phyloP scores from a whole-genome alignment of 2,888 invertebrate genomes.

The Amphiduros pacificus region DNA sequence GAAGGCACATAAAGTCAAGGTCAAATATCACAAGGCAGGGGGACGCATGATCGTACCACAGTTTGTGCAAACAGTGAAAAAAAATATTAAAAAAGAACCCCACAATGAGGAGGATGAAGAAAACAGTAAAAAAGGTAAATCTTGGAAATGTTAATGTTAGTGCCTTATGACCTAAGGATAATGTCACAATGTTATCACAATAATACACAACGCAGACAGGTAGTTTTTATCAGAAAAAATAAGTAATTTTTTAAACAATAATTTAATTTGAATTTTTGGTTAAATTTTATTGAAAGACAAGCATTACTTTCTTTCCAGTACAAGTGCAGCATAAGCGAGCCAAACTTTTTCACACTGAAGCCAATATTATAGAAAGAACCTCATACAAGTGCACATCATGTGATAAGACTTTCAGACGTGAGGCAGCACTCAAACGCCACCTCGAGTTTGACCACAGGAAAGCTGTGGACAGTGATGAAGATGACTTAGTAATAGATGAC shows the following conservation, averaged over 20 bases:
- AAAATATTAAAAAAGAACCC: too few species aligned
- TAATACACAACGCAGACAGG: too few species aligned
- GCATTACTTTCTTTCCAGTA: neutral
- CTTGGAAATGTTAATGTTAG: too few species aligned
- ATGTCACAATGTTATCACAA: too few species aligned
- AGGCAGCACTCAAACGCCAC: slow-evolving; percentile 48
- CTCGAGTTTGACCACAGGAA: slow-evolving; percentile 42
- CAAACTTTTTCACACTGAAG: slow-evolving; percentile 14
- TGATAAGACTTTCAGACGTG: slow-evolving; percentile 47
- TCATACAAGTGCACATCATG: slow-evolving; percentile 45
- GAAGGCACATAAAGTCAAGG: slow-evolving; percentile 48
- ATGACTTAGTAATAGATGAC: neutral
- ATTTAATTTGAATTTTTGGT: too few species aligned
- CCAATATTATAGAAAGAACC: slow-evolving; percentile 38
- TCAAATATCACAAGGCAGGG: slow-evolving; percentile 16
- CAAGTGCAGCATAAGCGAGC: neutral
- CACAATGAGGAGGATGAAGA: too few species aligned
- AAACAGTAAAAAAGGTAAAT: too few species aligned
- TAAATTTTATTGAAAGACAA: too few species aligned
- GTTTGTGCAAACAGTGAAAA: too few species aligned
- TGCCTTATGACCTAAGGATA: too few species aligned
- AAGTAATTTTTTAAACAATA: too few species aligned
- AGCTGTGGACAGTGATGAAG: neutral
- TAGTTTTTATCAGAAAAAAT: too few species aligned
- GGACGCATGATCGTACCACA: neutral